These are phyloP conservation scores for Lerema accius DNA, from an alignment of 1,140 invertebrate species.

Conservation along the genomic window DNA sequence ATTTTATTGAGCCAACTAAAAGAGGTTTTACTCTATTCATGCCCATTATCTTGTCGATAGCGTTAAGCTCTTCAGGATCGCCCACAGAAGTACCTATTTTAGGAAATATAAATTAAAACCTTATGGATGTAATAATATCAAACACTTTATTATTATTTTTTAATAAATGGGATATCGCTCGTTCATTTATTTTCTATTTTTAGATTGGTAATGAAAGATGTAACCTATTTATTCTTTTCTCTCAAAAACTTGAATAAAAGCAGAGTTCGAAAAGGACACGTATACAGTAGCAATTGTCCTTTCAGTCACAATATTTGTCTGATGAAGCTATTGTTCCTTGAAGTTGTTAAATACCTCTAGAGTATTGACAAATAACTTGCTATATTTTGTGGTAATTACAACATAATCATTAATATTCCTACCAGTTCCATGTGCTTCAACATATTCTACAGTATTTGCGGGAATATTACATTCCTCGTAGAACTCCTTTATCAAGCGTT, in stretches of 20 bases:
- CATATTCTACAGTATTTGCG: conserved; percentile 9
- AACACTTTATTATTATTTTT: not conserved
- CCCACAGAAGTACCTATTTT: conserved; percentile 85
- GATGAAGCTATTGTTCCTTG: no score
- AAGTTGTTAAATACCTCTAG: no score
- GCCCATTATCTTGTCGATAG: conserved; percentile 90
- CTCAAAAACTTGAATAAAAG: no score
- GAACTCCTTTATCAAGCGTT: not conserved
- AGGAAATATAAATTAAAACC: conserved; percentile 4
- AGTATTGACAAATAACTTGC: not conserved
- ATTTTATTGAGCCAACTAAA: conserved; percentile 93
- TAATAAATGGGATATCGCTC: not conserved
- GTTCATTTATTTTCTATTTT: no score
- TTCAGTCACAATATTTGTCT: no score
- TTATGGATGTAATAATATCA: not conserved
- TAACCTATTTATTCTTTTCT: no score
- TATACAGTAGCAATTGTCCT: no score
- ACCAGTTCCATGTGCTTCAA: conserved; percentile 29
- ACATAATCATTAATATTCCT: no score
- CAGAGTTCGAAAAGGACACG: no score
- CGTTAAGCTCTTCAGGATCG: conserved; percentile 92
- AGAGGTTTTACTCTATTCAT: conserved; percentile 82
- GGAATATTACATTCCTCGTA: conserved; percentile 6
- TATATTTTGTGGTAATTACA: no score
- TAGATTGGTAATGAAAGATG: no score